Conservation (phyloP, 2,888 invertebrate species). For the Balanococcus diminutus region DNA sequence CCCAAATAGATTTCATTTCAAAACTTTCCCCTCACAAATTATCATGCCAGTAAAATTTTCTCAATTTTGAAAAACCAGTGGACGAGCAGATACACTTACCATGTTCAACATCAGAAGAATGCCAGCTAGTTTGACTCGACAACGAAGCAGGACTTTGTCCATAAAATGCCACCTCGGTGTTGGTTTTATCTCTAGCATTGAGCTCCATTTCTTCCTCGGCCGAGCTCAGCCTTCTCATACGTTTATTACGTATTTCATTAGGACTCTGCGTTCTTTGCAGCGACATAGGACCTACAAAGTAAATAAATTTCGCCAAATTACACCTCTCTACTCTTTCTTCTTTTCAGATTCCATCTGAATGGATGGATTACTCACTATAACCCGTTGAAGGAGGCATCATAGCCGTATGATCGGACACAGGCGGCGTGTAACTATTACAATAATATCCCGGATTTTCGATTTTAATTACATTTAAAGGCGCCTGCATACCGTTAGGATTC, state of each 20-base stretch:
- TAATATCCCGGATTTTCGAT: conserved; percentile 83
- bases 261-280: conserved; percentile 63
- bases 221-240: conserved; percentile 65
- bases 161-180: conserved; percentile 62
- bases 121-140: conserved; percentile 63
- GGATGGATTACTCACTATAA: conserved; percentile 70
- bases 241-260: conserved; percentile 65
- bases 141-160: conserved; percentile 65
- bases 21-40: too few species aligned
- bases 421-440: conserved; percentile 79
- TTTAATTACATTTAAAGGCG: conserved; percentile 77
- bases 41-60: too few species aligned
- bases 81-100: conserved; percentile 58
- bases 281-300: conserved; percentile 62
- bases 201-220: conserved; percentile 65
- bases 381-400: conserved; percentile 71
- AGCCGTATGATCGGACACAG: conserved; percentile 66
- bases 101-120: conserved; percentile 66
- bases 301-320: not conserved
- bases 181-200: conserved; percentile 59
- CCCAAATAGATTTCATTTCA: too few species aligned
- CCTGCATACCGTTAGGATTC: conserved; percentile 73
- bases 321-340: not conserved
- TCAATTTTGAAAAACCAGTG: not conserved
- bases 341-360: not conserved